Conservation (phyloP, 2,113 vertebrate species). For the Charina bottae region DNA sequence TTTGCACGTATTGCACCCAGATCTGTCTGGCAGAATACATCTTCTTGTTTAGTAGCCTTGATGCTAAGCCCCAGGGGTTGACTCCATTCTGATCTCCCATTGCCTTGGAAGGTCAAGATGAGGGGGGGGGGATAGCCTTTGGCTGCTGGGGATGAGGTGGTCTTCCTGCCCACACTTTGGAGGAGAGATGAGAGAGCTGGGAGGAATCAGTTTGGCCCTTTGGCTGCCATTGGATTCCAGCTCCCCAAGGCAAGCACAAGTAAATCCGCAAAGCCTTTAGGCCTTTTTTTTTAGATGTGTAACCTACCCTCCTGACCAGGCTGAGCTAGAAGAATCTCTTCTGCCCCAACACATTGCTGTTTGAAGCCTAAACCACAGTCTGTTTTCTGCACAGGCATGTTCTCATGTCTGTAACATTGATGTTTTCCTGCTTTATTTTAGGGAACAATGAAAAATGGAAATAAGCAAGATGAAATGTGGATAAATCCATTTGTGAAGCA, state of each 20-base stretch:
- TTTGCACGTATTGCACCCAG: neutral
- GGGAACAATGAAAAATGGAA: slow-evolving; percentile 90
- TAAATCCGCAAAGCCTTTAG: neutral
- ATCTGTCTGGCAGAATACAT: neutral
- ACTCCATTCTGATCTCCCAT: neutral
- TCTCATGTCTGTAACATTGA: neutral
- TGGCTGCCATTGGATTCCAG: neutral
- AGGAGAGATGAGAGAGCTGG: neutral
- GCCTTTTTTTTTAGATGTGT: neutral
- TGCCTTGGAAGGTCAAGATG: neutral
- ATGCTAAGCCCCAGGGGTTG: neutral
- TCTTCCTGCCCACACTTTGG: neutral
- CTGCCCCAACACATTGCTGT: neutral
- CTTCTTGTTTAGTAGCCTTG: neutral
- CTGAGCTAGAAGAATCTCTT: neutral
- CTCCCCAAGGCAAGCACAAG: neutral
- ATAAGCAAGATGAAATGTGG: slow-evolving; percentile 94
- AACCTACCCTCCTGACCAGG: neutral
- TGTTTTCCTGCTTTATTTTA: slow-evolving; percentile 64
- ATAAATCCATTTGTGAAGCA: slow-evolving; percentile 95
- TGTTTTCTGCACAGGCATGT: neutral
- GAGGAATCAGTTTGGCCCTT: neutral
- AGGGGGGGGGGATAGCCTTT: neutral
- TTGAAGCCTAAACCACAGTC: neutral
- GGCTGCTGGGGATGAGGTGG: neutral